phyloP scores from a whole-genome alignment of 1,140 invertebrate genomes.

The Oppia nitens region DNA sequence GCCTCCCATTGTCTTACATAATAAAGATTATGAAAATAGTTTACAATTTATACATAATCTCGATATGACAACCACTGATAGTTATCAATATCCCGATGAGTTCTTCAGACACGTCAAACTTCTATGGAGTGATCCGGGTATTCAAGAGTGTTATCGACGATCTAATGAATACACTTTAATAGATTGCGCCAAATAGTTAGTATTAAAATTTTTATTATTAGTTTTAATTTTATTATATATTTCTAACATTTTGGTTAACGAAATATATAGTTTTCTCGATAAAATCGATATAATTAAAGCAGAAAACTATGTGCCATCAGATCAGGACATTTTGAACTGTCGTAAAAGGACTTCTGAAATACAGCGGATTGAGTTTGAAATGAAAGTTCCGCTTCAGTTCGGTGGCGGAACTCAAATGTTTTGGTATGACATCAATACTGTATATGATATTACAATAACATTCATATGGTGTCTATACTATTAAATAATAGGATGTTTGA shows the following conservation, averaged over 20 bases:
- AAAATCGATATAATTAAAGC: constrained; percentile 40
- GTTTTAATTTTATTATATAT: background rate
- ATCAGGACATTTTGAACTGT: constrained; percentile 50
- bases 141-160: constrained; percentile 47
- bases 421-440: constrained; percentile 28
- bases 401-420: constrained; percentile 46
- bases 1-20: constrained; percentile 30
- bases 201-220: background rate
- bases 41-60: constrained; percentile 38
- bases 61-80: constrained; percentile 24
- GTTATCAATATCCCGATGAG: constrained; percentile 33
- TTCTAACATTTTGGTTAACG: background rate
- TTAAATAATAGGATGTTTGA: constrained; percentile 42
- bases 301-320: constrained; percentile 42
- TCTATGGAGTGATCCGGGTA: constrained; percentile 39
- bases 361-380: constrained; percentile 51
- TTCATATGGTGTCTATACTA: background rate
- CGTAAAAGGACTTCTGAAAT: constrained; percentile 48
- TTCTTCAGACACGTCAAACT: constrained; percentile 44
- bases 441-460: too few species aligned
- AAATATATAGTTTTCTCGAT: constrained; percentile 46
- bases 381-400: constrained; percentile 45
- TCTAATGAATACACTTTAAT: constrained; percentile 61
- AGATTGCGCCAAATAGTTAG: constrained; percentile 58
- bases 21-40: constrained; percentile 31